phyloP scores from a whole-genome alignment of 1,140 invertebrate species.

The Scaptomyza graminum region DNA sequence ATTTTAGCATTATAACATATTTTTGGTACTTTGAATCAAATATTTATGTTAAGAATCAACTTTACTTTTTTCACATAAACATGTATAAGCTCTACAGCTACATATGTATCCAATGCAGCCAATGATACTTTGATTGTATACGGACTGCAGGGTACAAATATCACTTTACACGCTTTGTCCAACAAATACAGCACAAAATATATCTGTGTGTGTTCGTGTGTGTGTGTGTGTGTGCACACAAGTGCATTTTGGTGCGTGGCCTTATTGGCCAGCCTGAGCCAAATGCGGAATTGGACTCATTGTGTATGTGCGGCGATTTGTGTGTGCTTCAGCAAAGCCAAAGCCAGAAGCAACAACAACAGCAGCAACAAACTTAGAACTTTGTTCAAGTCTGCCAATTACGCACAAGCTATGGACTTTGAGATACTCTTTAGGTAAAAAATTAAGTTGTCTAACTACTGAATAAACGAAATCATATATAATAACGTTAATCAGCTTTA shows the following conservation, averaged over 20 bases:
- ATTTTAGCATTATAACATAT: too few species aligned
- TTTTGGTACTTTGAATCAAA: too few species aligned
- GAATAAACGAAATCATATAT: too few species aligned
- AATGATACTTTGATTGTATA: not conserved
- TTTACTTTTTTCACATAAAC: too few species aligned
- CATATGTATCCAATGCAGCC: too few species aligned
- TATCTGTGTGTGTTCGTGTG: slow-evolving; percentile 25
- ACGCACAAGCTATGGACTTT: not conserved
- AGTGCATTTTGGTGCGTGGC: slow-evolving; percentile 38
- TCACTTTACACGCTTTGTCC: slow-evolving; percentile 59
- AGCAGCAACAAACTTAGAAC: slow-evolving; percentile 13
- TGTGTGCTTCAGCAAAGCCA: slow-evolving; percentile 32
- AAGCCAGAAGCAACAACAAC: slow-evolving; percentile 4
- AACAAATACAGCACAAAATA: slow-evolving; percentile 5
- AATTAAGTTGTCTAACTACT: too few species aligned
- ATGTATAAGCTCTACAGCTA: too few species aligned
- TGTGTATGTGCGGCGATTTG: slow-evolving; percentile 71
- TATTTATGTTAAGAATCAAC: too few species aligned
- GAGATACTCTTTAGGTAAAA: slow-evolving; percentile 2
- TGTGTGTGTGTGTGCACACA: slow-evolving; percentile 21
- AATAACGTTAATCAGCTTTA: too few species aligned
- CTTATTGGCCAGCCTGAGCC: slow-evolving; percentile 13
- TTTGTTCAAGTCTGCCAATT: not conserved
- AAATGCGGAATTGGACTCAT: slow-evolving; percentile 44
- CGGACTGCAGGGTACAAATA: slow-evolving; percentile 42